Conservation (phyloP, 1,140 invertebrate genomes). For the Macrotrachela quadricornifera region DNA sequence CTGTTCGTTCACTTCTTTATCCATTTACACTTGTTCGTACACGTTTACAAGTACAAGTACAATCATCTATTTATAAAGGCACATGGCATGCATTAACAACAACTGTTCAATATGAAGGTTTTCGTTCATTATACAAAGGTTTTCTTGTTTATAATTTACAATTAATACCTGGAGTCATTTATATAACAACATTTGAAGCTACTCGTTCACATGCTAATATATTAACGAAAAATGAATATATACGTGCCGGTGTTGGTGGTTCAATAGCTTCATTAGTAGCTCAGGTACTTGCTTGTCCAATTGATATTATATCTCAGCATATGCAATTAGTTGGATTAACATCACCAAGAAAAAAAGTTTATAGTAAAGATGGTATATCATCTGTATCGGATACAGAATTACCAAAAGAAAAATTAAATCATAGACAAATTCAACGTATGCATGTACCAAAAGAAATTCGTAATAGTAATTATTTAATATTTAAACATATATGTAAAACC, state of each 20-base stretch:
- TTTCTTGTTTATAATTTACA: constrained; percentile 76
- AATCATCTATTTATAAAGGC: constrained; percentile 47
- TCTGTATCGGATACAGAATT: too few species aligned
- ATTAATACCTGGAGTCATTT: constrained; percentile 56
- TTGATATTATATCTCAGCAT: constrained; percentile 85
- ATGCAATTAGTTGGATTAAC: constrained; percentile 62
- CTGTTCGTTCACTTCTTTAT: constrained; percentile 68
- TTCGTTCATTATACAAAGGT: constrained; percentile 68
- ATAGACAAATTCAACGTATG: constrained; percentile 5
- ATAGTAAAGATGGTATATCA: background rate
- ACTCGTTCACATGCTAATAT: constrained; percentile 44
- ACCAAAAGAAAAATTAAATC: background rate
- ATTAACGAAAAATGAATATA: constrained; percentile 10
- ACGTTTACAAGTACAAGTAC: constrained; percentile 48
- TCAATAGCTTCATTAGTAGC: constrained; percentile 69
- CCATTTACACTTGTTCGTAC: constrained; percentile 91
- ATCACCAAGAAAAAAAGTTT: too few species aligned
- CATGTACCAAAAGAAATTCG: background rate
- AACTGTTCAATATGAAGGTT: constrained; percentile 65
- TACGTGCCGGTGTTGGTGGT: constrained; percentile 43
- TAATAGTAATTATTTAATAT: too few species aligned
- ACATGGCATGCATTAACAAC: constrained; percentile 72
- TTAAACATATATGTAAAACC: too few species aligned
- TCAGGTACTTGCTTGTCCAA: constrained; percentile 82
- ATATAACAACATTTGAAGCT: constrained; percentile 84